These are phyloP conservation scores for Coenobita brevimanus DNA, from an alignment of 1,140 invertebrate species.

Conservation along the genomic window DNA sequence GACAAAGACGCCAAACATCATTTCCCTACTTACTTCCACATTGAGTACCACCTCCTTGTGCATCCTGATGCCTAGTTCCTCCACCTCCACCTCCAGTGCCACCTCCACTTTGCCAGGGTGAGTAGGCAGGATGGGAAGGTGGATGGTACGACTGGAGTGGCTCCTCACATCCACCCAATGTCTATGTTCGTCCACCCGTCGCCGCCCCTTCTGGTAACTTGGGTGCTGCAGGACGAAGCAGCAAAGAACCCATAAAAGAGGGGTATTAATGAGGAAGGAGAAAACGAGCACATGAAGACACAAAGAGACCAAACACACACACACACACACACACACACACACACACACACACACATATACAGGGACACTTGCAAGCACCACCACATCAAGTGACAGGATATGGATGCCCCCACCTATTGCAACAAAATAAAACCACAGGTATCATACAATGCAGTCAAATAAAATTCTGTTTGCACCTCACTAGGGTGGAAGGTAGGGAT, in stretches of 20 bases:
- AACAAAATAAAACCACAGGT: too few species aligned
- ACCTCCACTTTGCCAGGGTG: constrained; percentile 81
- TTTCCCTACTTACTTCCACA: constrained; percentile 59
- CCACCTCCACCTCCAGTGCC: constrained; percentile 86
- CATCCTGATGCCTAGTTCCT: constrained; percentile 85
- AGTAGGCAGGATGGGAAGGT: constrained; percentile 92
- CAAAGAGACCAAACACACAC: too few species aligned
- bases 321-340: too few species aligned
- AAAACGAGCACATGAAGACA: too few species aligned
- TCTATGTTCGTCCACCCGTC: constrained; percentile 70
- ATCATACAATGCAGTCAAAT: too few species aligned
- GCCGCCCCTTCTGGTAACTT: constrained; percentile 22
- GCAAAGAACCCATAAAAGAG: too few species aligned
- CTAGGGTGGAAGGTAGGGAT: constrained; percentile 92
- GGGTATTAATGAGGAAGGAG: too few species aligned
- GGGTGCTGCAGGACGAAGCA: constrained; percentile 20
- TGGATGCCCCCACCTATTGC: too few species aligned
- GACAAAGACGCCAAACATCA: too few species aligned
- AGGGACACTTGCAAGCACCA: too few species aligned
- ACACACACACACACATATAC: constrained; percentile 3
- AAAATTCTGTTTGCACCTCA: too few species aligned
- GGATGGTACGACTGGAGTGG: constrained; percentile 77
- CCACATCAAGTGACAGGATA: too few species aligned
- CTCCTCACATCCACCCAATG: constrained; percentile 51
- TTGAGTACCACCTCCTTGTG: constrained; percentile 81